These are phyloP conservation scores for Eueremaeus valkanovi DNA, from an alignment of 2,888 invertebrate genomes.

Conservation along the genomic window DNA sequence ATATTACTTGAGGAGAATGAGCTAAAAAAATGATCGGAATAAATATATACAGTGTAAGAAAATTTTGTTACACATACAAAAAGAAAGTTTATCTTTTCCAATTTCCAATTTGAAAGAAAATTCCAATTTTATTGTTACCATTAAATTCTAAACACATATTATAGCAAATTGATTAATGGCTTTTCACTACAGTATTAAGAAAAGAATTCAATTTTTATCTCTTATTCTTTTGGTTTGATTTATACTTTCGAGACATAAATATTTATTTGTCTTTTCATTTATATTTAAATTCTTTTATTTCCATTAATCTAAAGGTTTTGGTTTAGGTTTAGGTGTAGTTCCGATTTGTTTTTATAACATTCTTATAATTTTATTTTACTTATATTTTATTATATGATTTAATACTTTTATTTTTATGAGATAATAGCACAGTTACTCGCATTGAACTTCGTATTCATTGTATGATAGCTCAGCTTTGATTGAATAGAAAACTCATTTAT, in stretches of 20 bases:
- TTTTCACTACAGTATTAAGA: too few relatives aligned
- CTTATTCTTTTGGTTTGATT: background rate
- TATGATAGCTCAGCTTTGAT: background rate
- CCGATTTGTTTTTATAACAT: background rate
- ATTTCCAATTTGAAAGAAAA: too few relatives aligned
- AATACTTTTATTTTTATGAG: background rate
- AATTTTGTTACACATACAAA: too few relatives aligned
- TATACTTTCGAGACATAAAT: background rate
- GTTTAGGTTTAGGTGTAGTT: background rate
- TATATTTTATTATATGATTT: background rate
- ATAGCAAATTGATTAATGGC: background rate
- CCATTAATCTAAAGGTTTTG: background rate
- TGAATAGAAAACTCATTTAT: conserved; percentile 2
- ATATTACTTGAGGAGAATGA: too few relatives aligned
- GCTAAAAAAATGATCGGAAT: too few relatives aligned
- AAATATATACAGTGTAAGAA: too few relatives aligned
- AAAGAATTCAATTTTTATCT: conserved; percentile 9
- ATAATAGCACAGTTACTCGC: background rate
- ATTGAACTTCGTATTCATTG: conserved; percentile 9
- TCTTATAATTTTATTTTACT: background rate
- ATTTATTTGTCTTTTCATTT: conserved; percentile 5
- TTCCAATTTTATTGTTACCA: background rate
- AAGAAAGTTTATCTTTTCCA: too few relatives aligned
- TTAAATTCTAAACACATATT: background rate
- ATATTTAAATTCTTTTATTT: background rate